Evolutionary conservation across 2,113 vertebrate genomes (phyloP).

Genomic region (Burhinus bistriatus): DNA sequence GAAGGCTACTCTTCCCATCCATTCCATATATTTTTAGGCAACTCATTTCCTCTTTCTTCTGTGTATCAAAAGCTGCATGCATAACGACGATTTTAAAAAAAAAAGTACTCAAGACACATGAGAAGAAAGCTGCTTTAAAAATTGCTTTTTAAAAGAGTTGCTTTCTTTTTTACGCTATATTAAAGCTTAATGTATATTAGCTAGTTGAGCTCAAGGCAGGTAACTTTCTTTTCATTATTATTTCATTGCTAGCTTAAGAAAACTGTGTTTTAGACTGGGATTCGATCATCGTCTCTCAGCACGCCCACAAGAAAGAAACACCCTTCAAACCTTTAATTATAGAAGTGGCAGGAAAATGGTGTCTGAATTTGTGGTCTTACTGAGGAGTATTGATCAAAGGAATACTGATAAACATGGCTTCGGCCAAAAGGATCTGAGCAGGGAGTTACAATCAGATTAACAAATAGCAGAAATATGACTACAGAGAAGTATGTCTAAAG

Average conservation of each 20-base stretch:
- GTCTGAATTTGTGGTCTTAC: not conserved
- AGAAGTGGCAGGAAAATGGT: not conserved
- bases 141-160: not conserved
- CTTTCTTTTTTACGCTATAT: not conserved
- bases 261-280: not conserved
- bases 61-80: not conserved
- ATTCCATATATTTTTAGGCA: not conserved
- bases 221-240: not conserved
- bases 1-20: not conserved
- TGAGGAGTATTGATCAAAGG: not conserved
- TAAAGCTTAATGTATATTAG: not conserved
- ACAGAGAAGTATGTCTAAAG: not conserved
- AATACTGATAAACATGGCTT: not conserved
- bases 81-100: accelerated
- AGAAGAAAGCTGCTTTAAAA: not conserved
- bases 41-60: not conserved
- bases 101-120: not conserved
- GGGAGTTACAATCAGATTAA: not conserved
- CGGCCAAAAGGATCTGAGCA: not conserved
- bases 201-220: not conserved
- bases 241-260: not conserved
- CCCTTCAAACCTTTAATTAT: not conserved
- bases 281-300: not conserved
- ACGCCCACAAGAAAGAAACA: not conserved
- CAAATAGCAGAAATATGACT: not conserved